Conservation (phyloP, 1,140 invertebrate genomes). For the Lineus longissimus region DNA sequence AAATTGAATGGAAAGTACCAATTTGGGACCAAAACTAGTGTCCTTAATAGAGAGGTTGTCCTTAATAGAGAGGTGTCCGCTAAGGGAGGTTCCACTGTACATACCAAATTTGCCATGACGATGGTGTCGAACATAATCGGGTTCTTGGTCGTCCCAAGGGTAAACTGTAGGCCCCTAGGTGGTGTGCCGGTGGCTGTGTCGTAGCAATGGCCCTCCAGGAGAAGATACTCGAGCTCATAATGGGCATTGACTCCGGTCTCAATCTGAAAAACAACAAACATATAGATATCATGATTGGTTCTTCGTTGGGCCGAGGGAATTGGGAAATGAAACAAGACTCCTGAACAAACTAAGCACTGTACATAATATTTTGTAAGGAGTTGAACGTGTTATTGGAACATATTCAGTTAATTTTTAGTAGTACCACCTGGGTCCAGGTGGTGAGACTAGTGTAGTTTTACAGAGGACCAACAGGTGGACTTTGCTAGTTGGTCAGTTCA, state of each 20-base stretch:
- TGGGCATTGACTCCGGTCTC: slow-evolving; percentile 63
- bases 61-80: no score
- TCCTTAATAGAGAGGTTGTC: no score
- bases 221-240: slow-evolving; percentile 86
- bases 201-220: slow-evolving; percentile 93
- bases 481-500: no score
- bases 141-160: slow-evolving; percentile 77
- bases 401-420: no score
- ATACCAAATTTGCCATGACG: slow-evolving; percentile 95
- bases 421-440: no score
- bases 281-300: slow-evolving; percentile 31
- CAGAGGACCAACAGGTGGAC: no score
- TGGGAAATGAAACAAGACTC: not conserved
- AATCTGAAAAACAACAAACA: slow-evolving; percentile 33
- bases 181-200: slow-evolving; percentile 87
- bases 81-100: slow-evolving; percentile 15
- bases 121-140: slow-evolving; percentile 90
- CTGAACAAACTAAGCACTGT: not conserved
- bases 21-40: no score
- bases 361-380: no score
- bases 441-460: no score
- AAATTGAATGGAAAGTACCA: no score
- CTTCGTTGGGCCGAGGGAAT: not conserved
- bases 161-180: slow-evolving; percentile 92
- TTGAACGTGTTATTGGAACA: no score